These are phyloP conservation scores for Lipotes vexillifer DNA, from an alignment of 2,113 vertebrate species.

Conservation along the genomic window DNA sequence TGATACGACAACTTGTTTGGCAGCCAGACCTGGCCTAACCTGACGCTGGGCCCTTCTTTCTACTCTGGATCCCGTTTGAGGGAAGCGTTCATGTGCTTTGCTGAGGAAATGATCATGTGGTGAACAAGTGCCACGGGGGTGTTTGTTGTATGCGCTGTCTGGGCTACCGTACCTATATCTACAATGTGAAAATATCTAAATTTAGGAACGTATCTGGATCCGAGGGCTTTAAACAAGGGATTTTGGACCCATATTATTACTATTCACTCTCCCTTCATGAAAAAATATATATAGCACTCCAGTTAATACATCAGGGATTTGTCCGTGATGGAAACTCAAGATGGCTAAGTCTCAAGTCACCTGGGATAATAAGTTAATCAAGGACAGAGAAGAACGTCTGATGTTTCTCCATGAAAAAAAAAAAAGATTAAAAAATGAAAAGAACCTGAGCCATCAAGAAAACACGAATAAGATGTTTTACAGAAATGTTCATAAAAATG, in stretches of 20 bases:
- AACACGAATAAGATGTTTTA: not conserved
- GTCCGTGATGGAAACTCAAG: not conserved
- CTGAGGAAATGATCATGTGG: not conserved
- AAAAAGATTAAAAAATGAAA: not conserved
- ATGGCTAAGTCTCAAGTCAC: not conserved
- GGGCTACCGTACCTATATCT: not conserved
- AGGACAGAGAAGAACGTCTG: not conserved
- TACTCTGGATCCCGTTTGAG: not conserved
- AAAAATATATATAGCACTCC: not conserved
- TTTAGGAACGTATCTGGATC: not conserved
- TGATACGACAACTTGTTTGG: not conserved
- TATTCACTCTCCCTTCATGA: not conserved
- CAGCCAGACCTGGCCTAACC: not conserved
- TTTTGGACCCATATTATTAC: not conserved
- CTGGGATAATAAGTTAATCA: not conserved
- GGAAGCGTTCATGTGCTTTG: not conserved
- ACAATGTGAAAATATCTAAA: not conserved
- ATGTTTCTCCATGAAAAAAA: not conserved
- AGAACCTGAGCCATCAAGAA: not conserved
- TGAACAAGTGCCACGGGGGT: not conserved
- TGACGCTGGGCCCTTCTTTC: not conserved
- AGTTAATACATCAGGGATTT: not conserved
- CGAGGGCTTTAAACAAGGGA: not conserved
- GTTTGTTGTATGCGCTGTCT: not conserved
- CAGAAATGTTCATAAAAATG: not conserved